These are phyloP conservation scores for Alcedo atthis DNA, from an alignment of 2,797 vertebrate species.

Conservation along the genomic window DNA sequence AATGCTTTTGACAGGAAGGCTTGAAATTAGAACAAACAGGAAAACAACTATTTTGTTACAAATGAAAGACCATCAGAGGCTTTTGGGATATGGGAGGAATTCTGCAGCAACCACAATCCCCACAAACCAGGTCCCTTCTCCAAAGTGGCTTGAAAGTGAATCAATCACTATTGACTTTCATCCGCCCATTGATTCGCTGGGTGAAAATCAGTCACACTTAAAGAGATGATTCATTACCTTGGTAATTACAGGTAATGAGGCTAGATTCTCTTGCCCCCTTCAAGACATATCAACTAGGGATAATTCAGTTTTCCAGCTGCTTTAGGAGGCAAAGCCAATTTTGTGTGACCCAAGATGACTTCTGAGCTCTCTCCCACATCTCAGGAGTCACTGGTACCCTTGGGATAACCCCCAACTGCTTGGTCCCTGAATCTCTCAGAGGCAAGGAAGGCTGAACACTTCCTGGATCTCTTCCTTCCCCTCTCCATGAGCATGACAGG, in stretches of 20 bases:
- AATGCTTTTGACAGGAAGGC: constrained; percentile 25
- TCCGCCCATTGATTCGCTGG: not conserved
- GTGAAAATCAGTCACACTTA: not conserved
- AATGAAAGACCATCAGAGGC: not conserved
- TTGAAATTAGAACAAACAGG: constrained; percentile 25
- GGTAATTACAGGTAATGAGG: constrained; percentile 1
- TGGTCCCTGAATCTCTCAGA: not conserved
- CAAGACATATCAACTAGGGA: not conserved
- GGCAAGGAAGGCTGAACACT: not conserved
- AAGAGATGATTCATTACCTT: not conserved
- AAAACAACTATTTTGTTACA: not conserved
- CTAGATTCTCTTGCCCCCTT: not conserved
- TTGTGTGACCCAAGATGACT: not conserved
- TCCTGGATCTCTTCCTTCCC: not conserved
- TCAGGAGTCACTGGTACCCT: not conserved
- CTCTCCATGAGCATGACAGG: accelerated
- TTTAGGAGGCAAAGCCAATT: not conserved
- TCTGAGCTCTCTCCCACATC: not conserved
- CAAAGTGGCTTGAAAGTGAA: not conserved
- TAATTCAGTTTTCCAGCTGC: not conserved
- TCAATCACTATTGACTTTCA: constrained; percentile 8
- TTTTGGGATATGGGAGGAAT: not conserved
- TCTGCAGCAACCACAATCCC: constrained; percentile 16
- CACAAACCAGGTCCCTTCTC: not conserved
- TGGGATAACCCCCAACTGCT: accelerated